Evolutionary conservation across 2,888 invertebrate genomes (phyloP), one percentile per base, ranked within the genome.

Genomic region (Platycheirus albimanus): DNA sequence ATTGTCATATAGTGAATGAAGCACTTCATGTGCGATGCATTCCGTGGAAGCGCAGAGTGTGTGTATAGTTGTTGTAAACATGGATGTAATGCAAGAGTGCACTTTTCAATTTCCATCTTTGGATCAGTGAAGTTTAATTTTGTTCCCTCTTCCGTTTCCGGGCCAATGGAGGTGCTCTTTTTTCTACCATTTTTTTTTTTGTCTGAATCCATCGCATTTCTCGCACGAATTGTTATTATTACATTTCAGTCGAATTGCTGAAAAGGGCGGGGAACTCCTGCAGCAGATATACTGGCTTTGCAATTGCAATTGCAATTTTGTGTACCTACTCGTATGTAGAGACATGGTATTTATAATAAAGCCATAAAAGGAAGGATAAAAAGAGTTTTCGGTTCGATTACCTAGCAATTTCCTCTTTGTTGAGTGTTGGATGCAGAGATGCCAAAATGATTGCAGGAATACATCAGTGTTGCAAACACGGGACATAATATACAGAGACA

Each of bases 221-320:
- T 75, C 75, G 43, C 76, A 38, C 72, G 72, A 67, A 71, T 77
- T 61, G 47, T 67, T 33, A 8, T 24, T 70, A 66, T 77, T 67
- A 47, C 70, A 72, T 71, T 81, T 41, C 43, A 49, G 43, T 76
- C 8, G 43, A 47, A 71, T 61, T 67, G 71, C 49, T 61, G 6
- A 24, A 3, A 6, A 17, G 15, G 2, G 17, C 36, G 19, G 43
- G 24, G 11, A 43, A 58, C 13, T 41, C 1, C 24, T 28, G 30
- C 3, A 7, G n/a, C n/a, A n/a, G n/a, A n/a, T n/a, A n/a, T n/a
- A n/a, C n/a, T n/a, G n/a, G n/a, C n/a, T n/a, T n/a, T 17, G 17
- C 15, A 17, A 7, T 24, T 13, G 15, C 38, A 38, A 38, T 56
- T 11, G n/a, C 33, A n/a, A n/a, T 24, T 13, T 1, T 3, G n/a